phyloP scores from a whole-genome alignment of 1,140 invertebrate genomes.

The Tetraneura akinire region DNA sequence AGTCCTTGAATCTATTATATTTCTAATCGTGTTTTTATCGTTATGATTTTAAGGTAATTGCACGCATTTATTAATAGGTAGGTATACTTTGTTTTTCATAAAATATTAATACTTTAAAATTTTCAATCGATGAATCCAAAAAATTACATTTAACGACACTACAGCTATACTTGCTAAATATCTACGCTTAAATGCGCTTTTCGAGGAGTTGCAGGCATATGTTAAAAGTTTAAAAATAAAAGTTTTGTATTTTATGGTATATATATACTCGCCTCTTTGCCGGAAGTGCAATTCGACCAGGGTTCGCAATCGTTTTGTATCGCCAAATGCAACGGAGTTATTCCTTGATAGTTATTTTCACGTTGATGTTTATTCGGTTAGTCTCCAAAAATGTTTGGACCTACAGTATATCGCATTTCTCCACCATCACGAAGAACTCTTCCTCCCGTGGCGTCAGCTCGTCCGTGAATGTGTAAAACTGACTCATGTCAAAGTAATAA shows the following conservation, averaged over 20 bases:
- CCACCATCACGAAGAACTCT: conserved; percentile 9
- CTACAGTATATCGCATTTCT: not conserved
- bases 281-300: conserved; percentile 64
- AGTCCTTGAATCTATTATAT: no score
- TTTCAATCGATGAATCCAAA: no score
- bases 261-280: conserved; percentile 53
- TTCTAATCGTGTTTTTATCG: no score
- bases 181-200: no score
- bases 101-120: no score
- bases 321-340: conserved; percentile 64
- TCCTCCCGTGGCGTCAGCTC: not conserved
- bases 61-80: no score
- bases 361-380: conserved; percentile 19
- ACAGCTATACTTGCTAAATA: no score
- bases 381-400: not conserved
- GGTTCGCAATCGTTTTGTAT: conserved; percentile 60
- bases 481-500: no score
- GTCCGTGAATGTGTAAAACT: not conserved
- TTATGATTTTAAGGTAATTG: no score
- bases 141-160: no score
- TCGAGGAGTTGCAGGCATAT: no score
- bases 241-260: not conserved
- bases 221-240: not conserved
- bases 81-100: no score
- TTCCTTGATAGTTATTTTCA: conserved; percentile 58